Percentiles rank a stretch among this genome's conserved stretches.
phyloP scores from a whole-genome alignment of 2,113 vertebrate species.

The Eleginops maclovinus region DNA sequence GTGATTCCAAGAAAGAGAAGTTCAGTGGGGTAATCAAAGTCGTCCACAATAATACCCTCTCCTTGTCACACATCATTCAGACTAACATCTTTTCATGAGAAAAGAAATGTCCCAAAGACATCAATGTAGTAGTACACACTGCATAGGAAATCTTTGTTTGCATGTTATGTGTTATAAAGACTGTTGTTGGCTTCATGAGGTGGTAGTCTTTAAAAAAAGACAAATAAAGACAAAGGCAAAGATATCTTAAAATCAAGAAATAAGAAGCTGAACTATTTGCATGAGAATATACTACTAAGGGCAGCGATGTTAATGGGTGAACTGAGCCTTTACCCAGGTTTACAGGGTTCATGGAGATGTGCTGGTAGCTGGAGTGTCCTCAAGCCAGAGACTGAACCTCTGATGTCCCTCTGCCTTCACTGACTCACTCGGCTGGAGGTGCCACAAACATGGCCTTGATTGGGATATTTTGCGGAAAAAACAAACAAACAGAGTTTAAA shows the following conservation, averaged over 20 bases:
- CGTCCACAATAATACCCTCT: conserved; percentile 18
- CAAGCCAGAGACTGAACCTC: conserved; percentile 16
- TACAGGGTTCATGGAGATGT: conserved; percentile 7
- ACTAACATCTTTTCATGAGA: not conserved
- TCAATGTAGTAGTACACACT: not conserved
- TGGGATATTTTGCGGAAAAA: conserved; percentile 36
- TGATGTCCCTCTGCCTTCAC: conserved; percentile 14
- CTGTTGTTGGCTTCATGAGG: not conserved
- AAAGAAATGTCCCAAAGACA: not conserved
- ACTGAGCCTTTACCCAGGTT: conserved; percentile 10
- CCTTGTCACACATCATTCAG: conserved; percentile 24
- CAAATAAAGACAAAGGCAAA: not conserved
- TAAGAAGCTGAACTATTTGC: not conserved
- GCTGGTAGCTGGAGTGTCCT: conserved; percentile 23
- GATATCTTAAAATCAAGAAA: not conserved
- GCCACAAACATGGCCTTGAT: conserved; percentile 21
- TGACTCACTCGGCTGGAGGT: conserved; percentile 41
- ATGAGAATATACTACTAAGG: not conserved
- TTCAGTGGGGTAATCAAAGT: conserved; percentile 49
- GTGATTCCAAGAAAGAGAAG: conserved; percentile 30
- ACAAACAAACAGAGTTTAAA: conserved; percentile 29
- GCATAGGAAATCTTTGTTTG: not conserved
- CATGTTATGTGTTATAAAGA: not conserved
- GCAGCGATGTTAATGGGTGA: not conserved
- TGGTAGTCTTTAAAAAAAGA: not conserved